Percentiles rank a stretch among this genome's conserved stretches.
These are phyloP conservation scores for Shinisaurus crocodilurus DNA, from an alignment of 2,113 vertebrate genomes.

Conservation along the genomic window DNA sequence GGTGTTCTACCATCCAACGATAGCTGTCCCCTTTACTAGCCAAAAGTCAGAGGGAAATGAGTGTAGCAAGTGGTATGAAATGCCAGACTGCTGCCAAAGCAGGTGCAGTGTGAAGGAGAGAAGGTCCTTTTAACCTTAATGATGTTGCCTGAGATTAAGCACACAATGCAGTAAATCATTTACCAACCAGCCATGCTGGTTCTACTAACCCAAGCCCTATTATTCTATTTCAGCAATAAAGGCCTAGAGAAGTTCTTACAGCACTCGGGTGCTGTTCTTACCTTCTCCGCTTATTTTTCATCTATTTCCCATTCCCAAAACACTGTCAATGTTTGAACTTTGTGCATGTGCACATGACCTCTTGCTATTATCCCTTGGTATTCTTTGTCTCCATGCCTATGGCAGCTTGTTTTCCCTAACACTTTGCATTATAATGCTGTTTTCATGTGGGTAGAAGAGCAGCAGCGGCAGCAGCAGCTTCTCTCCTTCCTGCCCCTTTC, in stretches of 20 bases:
- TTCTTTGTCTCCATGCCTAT: too few relatives aligned
- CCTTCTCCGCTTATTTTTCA: background rate
- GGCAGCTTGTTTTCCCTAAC: too few relatives aligned
- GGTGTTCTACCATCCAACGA: background rate
- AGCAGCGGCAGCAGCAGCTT: too few relatives aligned
- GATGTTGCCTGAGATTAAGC: background rate
- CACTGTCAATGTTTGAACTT: too few relatives aligned
- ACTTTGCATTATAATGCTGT: too few relatives aligned
- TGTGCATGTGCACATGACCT: too few relatives aligned
- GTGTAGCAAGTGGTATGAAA: background rate
- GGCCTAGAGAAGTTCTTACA: background rate
- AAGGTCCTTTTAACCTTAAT: background rate
- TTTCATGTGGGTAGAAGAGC: too few relatives aligned
- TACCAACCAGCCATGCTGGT: background rate
- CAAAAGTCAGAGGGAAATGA: background rate
- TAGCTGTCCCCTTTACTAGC: background rate
- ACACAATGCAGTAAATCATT: background rate
- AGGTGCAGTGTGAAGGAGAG: background rate
- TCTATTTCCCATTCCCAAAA: too few relatives aligned
- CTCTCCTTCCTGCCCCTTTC: too few relatives aligned
- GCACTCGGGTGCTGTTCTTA: background rate
- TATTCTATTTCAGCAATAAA: background rate
- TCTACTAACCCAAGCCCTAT: background rate
- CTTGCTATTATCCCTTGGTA: too few relatives aligned
- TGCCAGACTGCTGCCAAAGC: background rate